A percentile compares a stretch with the other conserved stretches of the same genome.
phyloP scores from a whole-genome alignment of 2,888 invertebrate genomes.

The Oscheius sp. region DNA sequence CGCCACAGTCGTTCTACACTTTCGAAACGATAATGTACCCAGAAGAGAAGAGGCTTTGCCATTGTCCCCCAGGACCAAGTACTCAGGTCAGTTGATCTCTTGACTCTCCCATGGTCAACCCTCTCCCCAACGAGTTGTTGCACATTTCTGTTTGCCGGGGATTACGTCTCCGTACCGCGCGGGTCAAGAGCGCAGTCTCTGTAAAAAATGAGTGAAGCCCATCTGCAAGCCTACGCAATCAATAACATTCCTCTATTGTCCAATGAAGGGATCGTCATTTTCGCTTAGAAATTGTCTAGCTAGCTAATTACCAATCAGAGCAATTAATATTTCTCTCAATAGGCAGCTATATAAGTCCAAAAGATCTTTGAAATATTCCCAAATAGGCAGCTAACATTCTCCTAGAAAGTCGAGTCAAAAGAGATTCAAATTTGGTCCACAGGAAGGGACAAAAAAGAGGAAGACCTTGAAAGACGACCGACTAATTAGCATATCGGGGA shows the following conservation, averaged over 20 bases:
- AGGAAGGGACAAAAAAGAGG: background rate
- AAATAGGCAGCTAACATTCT: too few species aligned
- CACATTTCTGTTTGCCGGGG: constrained; percentile 28
- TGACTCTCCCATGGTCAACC: background rate
- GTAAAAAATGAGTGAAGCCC: constrained; percentile 25
- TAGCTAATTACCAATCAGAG: too few species aligned
- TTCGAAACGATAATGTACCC: background rate
- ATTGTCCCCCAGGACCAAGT: constrained; percentile 28
- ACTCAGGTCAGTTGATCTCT: constrained; percentile 18
- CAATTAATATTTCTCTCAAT: too few species aligned
- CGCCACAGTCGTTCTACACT: background rate
- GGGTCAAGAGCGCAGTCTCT: constrained; percentile 4
- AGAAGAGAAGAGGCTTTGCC: constrained; percentile 5
- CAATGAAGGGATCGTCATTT: too few species aligned
- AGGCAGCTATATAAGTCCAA: too few species aligned
- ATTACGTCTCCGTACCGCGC: constrained; percentile 21
- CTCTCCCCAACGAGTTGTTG: constrained; percentile 27
- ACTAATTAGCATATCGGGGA: background rate
- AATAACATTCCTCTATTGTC: too few species aligned
- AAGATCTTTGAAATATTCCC: too few species aligned
- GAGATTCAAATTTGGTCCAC: too few species aligned
- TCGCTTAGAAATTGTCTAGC: too few species aligned
- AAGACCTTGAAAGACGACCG: constrained; percentile 4
- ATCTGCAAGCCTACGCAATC: too few species aligned
- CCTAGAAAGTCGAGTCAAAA: too few species aligned